Conservation (phyloP, 2,888 invertebrate genomes). For the Sthenelais limicola region DNA sequence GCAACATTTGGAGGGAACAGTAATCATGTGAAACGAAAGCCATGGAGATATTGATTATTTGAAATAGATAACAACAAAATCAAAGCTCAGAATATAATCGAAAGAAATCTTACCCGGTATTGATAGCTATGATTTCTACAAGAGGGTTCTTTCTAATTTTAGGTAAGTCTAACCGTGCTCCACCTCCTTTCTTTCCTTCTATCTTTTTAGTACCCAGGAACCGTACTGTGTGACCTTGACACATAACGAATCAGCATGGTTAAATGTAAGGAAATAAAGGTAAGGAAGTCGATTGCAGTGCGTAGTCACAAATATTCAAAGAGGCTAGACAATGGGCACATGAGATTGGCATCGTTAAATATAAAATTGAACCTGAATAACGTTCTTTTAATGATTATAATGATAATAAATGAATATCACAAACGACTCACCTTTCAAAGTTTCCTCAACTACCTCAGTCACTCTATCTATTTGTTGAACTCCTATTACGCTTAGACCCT, state of each 20-base stretch:
- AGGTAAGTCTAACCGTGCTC: constrained; percentile 88
- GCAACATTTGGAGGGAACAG: background rate
- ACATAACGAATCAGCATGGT: background rate
- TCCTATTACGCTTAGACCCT: constrained; percentile 93
- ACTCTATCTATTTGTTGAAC: constrained; percentile 98
- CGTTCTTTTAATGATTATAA: too few species aligned
- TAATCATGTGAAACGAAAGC: background rate
- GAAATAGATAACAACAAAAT: too few species aligned
- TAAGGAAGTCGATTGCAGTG: too few species aligned
- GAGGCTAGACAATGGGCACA: too few species aligned
- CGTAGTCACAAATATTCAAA: too few species aligned
- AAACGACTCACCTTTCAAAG: constrained; percentile 82
- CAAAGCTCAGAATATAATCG: too few species aligned
- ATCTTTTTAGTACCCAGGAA: constrained; percentile 80
- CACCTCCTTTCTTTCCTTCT: constrained; percentile 81
- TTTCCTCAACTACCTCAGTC: constrained; percentile 97
- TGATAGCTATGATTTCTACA: constrained; percentile 96
- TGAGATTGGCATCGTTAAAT: too few species aligned
- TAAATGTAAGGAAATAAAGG: too few species aligned
- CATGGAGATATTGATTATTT: too few species aligned
- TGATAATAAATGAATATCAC: background rate
- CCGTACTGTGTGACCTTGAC: constrained; percentile 69
- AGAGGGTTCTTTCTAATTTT: constrained; percentile 96
- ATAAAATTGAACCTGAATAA: too few species aligned
- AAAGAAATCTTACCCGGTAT: constrained; percentile 79